These are phyloP conservation scores for Anoura caudifer DNA, from an alignment of 2,113 vertebrate genomes.

Conservation along the genomic window DNA sequence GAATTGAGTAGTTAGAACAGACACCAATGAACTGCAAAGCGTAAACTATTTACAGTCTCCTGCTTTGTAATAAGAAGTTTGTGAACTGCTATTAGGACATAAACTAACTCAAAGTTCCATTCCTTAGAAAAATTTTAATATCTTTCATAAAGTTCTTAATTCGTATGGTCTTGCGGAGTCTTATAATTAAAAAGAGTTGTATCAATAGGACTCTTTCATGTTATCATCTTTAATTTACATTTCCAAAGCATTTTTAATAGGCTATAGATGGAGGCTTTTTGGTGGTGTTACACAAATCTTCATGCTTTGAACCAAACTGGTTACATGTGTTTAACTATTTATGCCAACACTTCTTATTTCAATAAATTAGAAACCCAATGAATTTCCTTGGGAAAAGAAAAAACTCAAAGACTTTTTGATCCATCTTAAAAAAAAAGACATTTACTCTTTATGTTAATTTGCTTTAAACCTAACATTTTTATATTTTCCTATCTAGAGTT, in stretches of 20 bases:
- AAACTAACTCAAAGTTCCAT: background rate
- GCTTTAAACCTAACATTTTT: background rate
- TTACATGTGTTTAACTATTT: background rate
- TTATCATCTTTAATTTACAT: slow-evolving; percentile 30
- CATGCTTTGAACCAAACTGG: background rate
- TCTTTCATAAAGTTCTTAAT: background rate
- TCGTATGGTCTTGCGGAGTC: background rate
- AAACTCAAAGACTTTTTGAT: background rate
- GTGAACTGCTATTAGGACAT: background rate
- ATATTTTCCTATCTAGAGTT: background rate
- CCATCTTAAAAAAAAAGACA: background rate
- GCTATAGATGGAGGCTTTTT: background rate
- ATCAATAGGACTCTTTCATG: background rate
- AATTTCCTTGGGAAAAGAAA: background rate
- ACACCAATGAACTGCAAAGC: background rate
- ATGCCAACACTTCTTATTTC: background rate
- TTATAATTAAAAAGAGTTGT: background rate
- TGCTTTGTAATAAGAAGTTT: background rate
- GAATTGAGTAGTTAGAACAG: background rate
- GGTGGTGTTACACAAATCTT: background rate
- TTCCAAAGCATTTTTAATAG: background rate
- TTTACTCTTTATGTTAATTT: background rate
- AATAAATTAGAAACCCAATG: background rate
- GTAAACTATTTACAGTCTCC: background rate
- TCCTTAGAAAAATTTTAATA: background rate